Evolutionary conservation across 2,888 invertebrate genomes (phyloP), one percentile per base, ranked within the genome.

Genomic region (Herminia tarsipennalis): DNA sequence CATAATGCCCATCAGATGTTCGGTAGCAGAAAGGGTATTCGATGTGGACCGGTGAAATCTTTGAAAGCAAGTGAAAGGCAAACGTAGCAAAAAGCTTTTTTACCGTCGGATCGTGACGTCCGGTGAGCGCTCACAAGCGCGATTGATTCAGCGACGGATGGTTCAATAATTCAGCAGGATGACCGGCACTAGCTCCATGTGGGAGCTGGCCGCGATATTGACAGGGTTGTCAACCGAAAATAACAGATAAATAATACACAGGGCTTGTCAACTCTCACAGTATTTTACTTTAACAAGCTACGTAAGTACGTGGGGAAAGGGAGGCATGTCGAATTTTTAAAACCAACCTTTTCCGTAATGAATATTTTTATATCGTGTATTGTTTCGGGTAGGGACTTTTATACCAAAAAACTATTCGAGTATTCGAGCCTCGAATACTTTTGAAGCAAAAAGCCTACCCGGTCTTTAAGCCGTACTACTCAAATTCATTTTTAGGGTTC

Each of bases 91-190:
- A 74, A 75, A 68, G 63, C 54, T 71, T 78, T 78, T 64, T 45
- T 41, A 49, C 53, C 20, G 32, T 27, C 48, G 53, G 56, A 47
- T 60, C 53, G 57, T 67, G 63, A 66, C 59, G 68, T 67, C 70
- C 61, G 68, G 57, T 56, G 41, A 37, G 59, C 63, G 54, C 63
- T 59, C 53, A 61, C 54, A 47, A 52, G 44, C 38, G 46, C 72
- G 76, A 81, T 79, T 82, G 82, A 83, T 83, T 81, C 73, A 62
- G 56, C 62, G 56, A 64, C 59, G 66, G 56, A 52, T 56, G 65
- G 62, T 71, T 82, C 70, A 83, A 83, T 86, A 83, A 83, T 84
- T 83, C 73, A 86, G 67, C 46, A 66, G 74, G 70, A 67, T 70
- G 72, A 67, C 68, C 62, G 65, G 44, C 35, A 39, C 37, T 42